Base-by-base conservation (phyloP, 2,888 invertebrate genomes). In the Anoncus sp. region DNA sequence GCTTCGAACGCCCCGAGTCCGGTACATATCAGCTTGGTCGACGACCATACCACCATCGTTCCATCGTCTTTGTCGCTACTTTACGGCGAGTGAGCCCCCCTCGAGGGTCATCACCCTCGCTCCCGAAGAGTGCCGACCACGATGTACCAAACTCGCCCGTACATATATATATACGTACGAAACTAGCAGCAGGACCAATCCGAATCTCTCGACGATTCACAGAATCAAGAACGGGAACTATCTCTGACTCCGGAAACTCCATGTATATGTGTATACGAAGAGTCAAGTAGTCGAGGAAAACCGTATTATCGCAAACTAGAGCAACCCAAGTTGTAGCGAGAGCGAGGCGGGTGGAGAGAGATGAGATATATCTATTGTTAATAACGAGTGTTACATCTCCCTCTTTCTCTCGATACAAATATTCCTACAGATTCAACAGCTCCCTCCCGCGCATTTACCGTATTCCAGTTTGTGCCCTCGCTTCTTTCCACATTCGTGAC, bases 291-390 rank as follows among this genome's bases (percentile, higher is more conserved):
- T 57, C 67, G 45, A 45, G 57, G 67, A 20, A 45, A 45, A 67
- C 20, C 53, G 43, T 45, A 67, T 67, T 67, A 67, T 57, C 38
- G 66, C 49, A 60, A 76, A 71, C 66, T 71, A 51, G 66, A 53
- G 45, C 53, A 35, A 20, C 53, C 40, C 66, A 27, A 53, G 45
- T 60, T 66, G 40, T 38, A 24, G 24, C 16, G 16, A 45, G 55
- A 47, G 40, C 20, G 51, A 62, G 55, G 35, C 51, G n/a, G 24
- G 14, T 12, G 57, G 49, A 38, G 53, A 35, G 16, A 53, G 38
- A 66, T n/a, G 31, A 20, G 45, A 45, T 55, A 45, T 67, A 67
- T 24, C 40, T 16, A 20, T 40, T 22, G 7, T 18, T 31, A 57
- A 51, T 24, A 22, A 24, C 12, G 9, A 7, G 24, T 6, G 10